Conservation (phyloP, 2,113 vertebrate species). For the Vireo altiloquus region DNA sequence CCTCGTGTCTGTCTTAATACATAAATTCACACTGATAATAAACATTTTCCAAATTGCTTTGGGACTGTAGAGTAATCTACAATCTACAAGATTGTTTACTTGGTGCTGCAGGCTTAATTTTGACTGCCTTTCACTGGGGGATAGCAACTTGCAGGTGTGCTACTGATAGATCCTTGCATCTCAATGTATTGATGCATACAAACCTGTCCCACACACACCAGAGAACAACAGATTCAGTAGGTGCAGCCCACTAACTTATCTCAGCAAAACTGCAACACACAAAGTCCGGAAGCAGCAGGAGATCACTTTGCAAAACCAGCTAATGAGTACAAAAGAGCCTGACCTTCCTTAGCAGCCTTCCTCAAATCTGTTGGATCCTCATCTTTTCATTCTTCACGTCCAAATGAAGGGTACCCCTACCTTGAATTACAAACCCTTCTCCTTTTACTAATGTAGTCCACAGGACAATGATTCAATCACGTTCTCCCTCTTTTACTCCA, state of each 20-base stretch:
- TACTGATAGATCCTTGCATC: not conserved
- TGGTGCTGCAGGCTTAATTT: not conserved
- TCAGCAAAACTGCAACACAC: not conserved
- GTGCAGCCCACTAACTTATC: not conserved
- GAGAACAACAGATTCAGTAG: not conserved
- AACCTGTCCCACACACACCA: rapidly evolving
- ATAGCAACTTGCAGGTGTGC: not conserved
- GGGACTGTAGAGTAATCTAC: not conserved
- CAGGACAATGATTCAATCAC: not conserved
- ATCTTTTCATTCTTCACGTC: not conserved
- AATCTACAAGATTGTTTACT: not conserved
- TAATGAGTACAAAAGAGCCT: not conserved
- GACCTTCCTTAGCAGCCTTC: not conserved
- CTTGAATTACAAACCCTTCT: not conserved
- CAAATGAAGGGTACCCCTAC: not conserved
- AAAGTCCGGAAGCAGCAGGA: not conserved
- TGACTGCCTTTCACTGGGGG: not conserved
- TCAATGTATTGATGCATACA: rapidly evolving
- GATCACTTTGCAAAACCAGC: not conserved
- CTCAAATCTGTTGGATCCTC: not conserved
- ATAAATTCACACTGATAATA: not conserved
- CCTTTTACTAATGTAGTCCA: not conserved
- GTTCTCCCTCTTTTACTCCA: not conserved
- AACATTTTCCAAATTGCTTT: not conserved
- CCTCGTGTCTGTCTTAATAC: not conserved